A percentile compares a stretch with the other conserved stretches of the same genome.
Conservation (phyloP, 92 coral and sea anemone genomes). For the Palythoa grandis region DNA sequence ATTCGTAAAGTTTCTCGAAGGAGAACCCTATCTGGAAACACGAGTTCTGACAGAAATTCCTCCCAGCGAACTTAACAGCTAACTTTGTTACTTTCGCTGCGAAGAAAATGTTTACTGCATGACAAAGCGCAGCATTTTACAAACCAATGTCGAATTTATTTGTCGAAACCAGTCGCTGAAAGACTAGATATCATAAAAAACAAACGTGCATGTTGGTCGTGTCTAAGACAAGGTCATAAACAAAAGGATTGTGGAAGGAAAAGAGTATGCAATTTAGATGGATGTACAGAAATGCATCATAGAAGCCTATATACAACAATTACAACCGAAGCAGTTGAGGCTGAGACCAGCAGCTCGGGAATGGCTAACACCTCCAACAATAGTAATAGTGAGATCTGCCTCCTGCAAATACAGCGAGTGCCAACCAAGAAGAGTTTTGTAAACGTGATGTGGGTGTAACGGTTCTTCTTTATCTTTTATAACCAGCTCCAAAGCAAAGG, state of each 20-base stretch:
- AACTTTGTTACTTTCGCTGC: no score
- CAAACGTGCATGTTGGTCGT: constrained; percentile 15
- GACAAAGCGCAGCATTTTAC: constrained; percentile 2
- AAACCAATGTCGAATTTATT: constrained; percentile 10
- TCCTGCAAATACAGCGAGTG: constrained; percentile 56
- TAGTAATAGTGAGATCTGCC: constrained; percentile 36
- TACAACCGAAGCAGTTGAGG: constrained; percentile 18
- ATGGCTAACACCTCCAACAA: constrained; percentile 30
- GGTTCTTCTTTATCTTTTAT: constrained; percentile 52
- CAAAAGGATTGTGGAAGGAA: constrained; percentile 20
- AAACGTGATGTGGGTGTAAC: constrained; percentile 56
- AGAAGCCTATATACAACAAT: neutral
- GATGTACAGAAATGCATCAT: constrained; percentile 26
- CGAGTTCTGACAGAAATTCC: no score
- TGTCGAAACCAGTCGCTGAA: constrained; percentile 18
- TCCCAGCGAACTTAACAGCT: no score
- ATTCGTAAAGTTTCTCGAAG: no score
- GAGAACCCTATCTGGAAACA: no score
- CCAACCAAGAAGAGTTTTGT: constrained; percentile 35
- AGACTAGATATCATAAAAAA: constrained; percentile 18
- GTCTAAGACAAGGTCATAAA: constrained; percentile 23
- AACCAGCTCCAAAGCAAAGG: constrained; percentile 47
- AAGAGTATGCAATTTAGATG: constrained; percentile 14
- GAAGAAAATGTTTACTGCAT: constrained; percentile 14
- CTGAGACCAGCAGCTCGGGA: constrained; percentile 14